Base-by-base conservation (phyloP, 2,797 vertebrate species). In the Schizopygopsis pylzovi region DNA sequence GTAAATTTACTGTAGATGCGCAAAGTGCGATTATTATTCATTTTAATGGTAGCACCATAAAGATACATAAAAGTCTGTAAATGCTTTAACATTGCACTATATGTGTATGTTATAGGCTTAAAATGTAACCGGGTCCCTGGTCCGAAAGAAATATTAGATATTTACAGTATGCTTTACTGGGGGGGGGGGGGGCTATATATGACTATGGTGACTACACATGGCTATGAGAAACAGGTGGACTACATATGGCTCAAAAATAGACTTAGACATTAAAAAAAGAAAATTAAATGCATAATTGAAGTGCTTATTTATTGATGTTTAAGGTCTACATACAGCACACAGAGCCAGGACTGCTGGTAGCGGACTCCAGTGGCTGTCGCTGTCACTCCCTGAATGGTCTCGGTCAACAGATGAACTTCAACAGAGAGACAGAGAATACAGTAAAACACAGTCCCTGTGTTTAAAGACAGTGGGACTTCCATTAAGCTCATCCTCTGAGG, bases 291-390 rank as follows among this genome's bases (percentile, higher is more conserved):
- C n/a, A n/a, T 41, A 8, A 15, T 54, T 16, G 33, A 75, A 52
- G 18, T 13, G 18, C 18, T 37, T 56, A 37, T 12, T 22, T 37
- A 77, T 56, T 39, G 3, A 77, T 39, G 25, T 54, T 39, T 54
- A 22, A 56, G 3, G 12, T 41, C 45, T 89, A 97, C 97, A 97
- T 93, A 99, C 97, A 98, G 96, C 91, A 99, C 95, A 88, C 97
- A 98, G 88, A 99, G 96, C 98, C 98, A 99, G 39, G 97, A 99
- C 91, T 99, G 97, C 90, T 99, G 97, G 90, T 99, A 99, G 65
- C 92, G 97, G 67, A 98, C 89, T 25, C 98, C 97, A 0, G 96
- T 98, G 79, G 96, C 92, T 0, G 97, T 96, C 0, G 96, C 94
- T 0, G 96, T 97, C 88, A 99, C 96, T n/a, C 97, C 97, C 91